These are phyloP conservation scores for Hemitrygon akajei DNA, from an alignment of 2,797 vertebrate genomes.

Conservation along the genomic window DNA sequence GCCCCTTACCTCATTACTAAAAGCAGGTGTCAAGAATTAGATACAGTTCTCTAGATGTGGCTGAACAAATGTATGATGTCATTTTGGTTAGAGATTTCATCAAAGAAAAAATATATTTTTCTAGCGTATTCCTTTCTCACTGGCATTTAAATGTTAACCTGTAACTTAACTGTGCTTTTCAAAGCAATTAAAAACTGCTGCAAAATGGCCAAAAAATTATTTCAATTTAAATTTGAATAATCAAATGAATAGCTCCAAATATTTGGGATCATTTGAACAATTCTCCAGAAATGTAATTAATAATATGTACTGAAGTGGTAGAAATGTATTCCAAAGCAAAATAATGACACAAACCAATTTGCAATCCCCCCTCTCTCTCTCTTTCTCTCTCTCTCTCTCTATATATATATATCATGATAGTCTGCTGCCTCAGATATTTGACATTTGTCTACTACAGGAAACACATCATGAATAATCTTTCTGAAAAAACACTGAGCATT, in stretches of 20 bases:
- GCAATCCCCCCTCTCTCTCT: neutral
- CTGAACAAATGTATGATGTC: too few relatives aligned
- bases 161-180: too few relatives aligned
- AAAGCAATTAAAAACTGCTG: neutral
- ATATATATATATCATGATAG: neutral
- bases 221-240: neutral
- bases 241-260: neutral
- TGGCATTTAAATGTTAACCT: too few relatives aligned
- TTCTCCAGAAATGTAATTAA: neutral
- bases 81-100: too few relatives aligned
- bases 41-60: too few relatives aligned
- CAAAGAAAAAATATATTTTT: neutral
- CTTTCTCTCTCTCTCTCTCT: neutral
- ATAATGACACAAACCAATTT: neutral
- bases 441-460: neutral
- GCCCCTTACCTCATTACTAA: too few relatives aligned
- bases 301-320: neutral
- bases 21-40: too few relatives aligned
- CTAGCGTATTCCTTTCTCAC: neutral
- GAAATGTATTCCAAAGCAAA: neutral
- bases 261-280: neutral
- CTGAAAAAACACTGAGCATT: neutral
- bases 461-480: neutral
- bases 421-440: slow-evolving; percentile 19
- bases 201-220: neutral